These are phyloP conservation scores for Osmerus mordax DNA, from an alignment of 2,113 vertebrate genomes.

Conservation along the genomic window DNA sequence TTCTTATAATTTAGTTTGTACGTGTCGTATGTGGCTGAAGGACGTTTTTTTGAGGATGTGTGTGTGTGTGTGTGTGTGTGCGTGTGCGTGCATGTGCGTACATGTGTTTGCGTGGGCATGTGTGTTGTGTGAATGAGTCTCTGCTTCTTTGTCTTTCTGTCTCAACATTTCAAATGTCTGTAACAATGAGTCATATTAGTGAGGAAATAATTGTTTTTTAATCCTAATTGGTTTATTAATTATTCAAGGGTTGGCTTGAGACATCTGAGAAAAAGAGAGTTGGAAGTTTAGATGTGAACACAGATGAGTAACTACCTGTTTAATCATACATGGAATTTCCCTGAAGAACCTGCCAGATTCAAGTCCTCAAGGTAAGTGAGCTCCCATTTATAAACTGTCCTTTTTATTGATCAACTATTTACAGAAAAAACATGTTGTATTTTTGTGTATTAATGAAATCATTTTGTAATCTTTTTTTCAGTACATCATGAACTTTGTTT, in stretches of 20 bases:
- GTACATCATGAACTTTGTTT: background rate
- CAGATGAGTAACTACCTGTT: background rate
- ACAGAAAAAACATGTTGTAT: background rate
- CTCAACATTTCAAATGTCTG: too few species aligned
- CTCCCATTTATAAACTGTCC: background rate
- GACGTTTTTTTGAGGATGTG: background rate
- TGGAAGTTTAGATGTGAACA: background rate
- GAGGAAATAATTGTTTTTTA: too few species aligned
- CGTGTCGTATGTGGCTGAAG: background rate
- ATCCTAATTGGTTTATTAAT: background rate
- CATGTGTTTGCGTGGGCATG: background rate
- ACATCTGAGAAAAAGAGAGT: background rate
- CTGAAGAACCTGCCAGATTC: background rate
- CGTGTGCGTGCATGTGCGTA: slow-evolving; percentile 1
- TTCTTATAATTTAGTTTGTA: background rate
- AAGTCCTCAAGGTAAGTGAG: background rate
- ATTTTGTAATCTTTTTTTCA: background rate
- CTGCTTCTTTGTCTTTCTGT: background rate
- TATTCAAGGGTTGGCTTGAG: background rate
- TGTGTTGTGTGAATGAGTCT: background rate
- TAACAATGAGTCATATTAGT: too few species aligned
- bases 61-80: background rate
- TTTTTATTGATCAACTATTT: background rate
- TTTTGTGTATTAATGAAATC: background rate
- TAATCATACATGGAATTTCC: background rate